Conservation (phyloP, 2,888 invertebrate genomes). For the Aphelenchoides bicaudatus region DNA sequence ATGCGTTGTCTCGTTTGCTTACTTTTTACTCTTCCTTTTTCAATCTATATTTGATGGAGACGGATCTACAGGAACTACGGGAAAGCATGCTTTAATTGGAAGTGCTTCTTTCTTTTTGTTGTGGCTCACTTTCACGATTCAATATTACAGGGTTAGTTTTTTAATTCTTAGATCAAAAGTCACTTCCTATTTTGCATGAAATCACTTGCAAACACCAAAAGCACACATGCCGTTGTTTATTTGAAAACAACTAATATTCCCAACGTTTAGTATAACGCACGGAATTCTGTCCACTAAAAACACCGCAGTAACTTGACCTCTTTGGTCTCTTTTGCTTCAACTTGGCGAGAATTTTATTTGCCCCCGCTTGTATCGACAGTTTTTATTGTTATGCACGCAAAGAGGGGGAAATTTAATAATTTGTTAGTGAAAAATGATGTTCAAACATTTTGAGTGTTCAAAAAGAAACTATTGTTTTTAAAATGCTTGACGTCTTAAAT, state of each 20-base stretch:
- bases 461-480: too few species aligned
- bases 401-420: too few species aligned
- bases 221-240: too few species aligned
- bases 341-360: too few species aligned
- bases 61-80: neutral
- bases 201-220: too few species aligned
- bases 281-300: neutral
- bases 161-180: neutral
- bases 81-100: neutral
- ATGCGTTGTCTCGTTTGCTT: neutral
- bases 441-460: too few species aligned
- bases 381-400: too few species aligned
- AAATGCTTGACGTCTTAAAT: too few species aligned
- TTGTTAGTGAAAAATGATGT: too few species aligned
- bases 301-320: neutral
- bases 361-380: too few species aligned
- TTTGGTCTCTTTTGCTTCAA: neutral
- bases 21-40: neutral
- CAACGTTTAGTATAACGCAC: neutral
- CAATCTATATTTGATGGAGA: neutral
- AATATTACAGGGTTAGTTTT: constrained; percentile 6
- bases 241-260: neutral
- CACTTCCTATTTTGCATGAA: too few species aligned
- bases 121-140: constrained; percentile 3
- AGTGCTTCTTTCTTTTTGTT: constrained; percentile 11